Evolutionary conservation across 2,888 invertebrate genomes (phyloP).

Genomic region (Polymixis flavicincta): DNA sequence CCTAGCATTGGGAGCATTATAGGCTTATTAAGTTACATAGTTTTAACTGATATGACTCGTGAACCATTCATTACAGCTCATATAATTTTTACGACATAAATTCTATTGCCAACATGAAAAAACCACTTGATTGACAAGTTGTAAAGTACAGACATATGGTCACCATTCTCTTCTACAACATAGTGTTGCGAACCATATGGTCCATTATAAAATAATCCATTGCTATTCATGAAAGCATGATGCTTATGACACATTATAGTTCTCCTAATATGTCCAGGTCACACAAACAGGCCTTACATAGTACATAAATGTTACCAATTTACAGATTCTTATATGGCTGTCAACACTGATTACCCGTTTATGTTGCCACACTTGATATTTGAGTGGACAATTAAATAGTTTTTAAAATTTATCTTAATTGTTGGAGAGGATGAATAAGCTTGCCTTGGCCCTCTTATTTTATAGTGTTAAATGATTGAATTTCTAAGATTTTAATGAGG

Average conservation of each 20-base stretch:
- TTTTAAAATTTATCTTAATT: slow-evolving; percentile 54
- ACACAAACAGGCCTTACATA: slow-evolving; percentile 67
- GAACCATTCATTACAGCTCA: neutral
- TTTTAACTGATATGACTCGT: neutral
- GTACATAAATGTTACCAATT: slow-evolving; percentile 65
- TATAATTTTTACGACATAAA: slow-evolving; percentile 11
- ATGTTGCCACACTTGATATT: slow-evolving; percentile 56
- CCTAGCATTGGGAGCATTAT: no score
- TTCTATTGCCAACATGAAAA: slow-evolving; percentile 10
- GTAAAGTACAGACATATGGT: slow-evolving; percentile 55
- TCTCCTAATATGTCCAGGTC: slow-evolving; percentile 70
- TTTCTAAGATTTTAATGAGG: slow-evolving; percentile 25
- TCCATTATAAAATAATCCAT: slow-evolving; percentile 50
- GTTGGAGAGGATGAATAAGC: slow-evolving; percentile 28
- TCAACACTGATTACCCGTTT: slow-evolving; percentile 68
- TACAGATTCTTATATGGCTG: slow-evolving; percentile 71
- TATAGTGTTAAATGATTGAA: slow-evolving; percentile 27
- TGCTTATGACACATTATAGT: slow-evolving; percentile 65
- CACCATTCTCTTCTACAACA: slow-evolving; percentile 32
- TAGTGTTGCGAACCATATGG: slow-evolving; percentile 60
- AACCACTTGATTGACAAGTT: slow-evolving; percentile 18
- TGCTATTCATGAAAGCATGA: slow-evolving; percentile 62
- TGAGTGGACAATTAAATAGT: slow-evolving; percentile 63
- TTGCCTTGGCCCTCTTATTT: slow-evolving; percentile 50
- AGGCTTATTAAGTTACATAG: no score